phyloP scores from a whole-genome alignment of 2,888 invertebrate species.

The Cosmia trapezina region DNA sequence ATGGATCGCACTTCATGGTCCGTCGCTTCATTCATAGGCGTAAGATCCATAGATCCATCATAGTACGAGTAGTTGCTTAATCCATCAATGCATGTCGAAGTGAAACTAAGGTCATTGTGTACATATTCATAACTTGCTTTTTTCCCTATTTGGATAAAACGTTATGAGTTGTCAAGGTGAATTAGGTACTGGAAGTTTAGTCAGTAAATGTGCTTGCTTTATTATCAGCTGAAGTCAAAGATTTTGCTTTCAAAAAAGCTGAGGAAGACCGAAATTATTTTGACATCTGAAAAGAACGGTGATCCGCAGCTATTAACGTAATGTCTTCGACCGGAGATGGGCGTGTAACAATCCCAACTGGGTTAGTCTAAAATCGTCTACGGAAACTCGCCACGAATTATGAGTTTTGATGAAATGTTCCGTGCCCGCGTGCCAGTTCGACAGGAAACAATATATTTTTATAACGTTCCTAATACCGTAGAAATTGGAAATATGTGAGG shows the following conservation, averaged over 20 bases:
- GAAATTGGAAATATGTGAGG: slow-evolving; percentile 61
- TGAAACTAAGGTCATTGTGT: slow-evolving; percentile 14
- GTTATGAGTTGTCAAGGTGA: slow-evolving; percentile 4
- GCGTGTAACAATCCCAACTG: slow-evolving; percentile 74
- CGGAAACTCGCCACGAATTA: slow-evolving; percentile 87
- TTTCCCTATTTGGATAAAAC: slow-evolving; percentile 14
- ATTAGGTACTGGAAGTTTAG: neutral
- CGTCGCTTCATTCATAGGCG: slow-evolving; percentile 19
- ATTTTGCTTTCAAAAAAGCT: slow-evolving; percentile 12
- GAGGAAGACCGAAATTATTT: slow-evolving; percentile 22
- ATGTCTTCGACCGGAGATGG: slow-evolving; percentile 73
- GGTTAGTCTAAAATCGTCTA: slow-evolving; percentile 86
- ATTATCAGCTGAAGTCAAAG: neutral
- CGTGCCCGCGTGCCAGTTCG: slow-evolving; percentile 73
- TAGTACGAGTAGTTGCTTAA: slow-evolving; percentile 31
- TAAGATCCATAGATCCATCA: slow-evolving; percentile 40
- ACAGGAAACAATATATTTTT: slow-evolving; percentile 83
- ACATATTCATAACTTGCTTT: slow-evolving; percentile 17
- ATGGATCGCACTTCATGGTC: slow-evolving; percentile 27
- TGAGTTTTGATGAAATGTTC: slow-evolving; percentile 88
- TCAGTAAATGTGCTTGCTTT: neutral
- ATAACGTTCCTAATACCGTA: slow-evolving; percentile 65
- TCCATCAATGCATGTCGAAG: slow-evolving; percentile 33
- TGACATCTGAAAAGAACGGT: slow-evolving; percentile 51
- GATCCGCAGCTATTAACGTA: slow-evolving; percentile 66